Conservation (phyloP, 1,140 invertebrate genomes). For the Trichonephila inaurata region DNA sequence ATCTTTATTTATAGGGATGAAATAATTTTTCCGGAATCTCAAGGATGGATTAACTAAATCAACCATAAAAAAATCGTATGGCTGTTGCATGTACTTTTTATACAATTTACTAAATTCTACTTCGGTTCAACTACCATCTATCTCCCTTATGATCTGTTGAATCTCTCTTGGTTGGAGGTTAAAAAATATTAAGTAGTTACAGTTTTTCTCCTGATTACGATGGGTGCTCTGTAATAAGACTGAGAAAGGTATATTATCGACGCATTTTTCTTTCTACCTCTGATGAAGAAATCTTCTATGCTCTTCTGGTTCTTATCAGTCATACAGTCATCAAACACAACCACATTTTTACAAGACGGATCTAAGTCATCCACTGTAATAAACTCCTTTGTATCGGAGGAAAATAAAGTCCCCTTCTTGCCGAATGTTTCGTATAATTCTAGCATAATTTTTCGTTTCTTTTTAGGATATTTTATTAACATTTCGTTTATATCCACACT, state of each 20-base stretch:
- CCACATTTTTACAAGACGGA: slow-evolving; percentile 2
- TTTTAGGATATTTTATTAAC: no score
- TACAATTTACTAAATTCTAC: slow-evolving; percentile 24
- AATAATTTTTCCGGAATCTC: no score
- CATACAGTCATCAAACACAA: slow-evolving; percentile 21
- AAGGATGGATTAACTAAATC: slow-evolving; percentile 38
- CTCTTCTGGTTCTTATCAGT: not conserved
- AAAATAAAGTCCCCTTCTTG: no score
- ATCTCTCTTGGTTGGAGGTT: slow-evolving; percentile 30
- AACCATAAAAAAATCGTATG: slow-evolving; percentile 12
- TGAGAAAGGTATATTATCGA: slow-evolving; percentile 54
- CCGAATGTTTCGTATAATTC: no score
- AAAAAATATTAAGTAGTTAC: slow-evolving; percentile 17
- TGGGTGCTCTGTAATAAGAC: slow-evolving; percentile 29
- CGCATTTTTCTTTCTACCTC: slow-evolving; percentile 44
- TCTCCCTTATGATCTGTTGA: slow-evolving; percentile 15
- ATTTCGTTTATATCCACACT: no score
- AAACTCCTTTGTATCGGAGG: no score
- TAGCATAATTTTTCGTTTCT: no score
- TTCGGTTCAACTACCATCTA: not conserved
- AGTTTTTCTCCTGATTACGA: slow-evolving; percentile 32
- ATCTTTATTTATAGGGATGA: no score
- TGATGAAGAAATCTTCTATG: slow-evolving; percentile 20
- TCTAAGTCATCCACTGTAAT: not conserved
- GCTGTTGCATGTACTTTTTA: slow-evolving; percentile 39